Conservation (phyloP, 53 echinoderm and acorn worm species). For the Luidia sarsii region DNA sequence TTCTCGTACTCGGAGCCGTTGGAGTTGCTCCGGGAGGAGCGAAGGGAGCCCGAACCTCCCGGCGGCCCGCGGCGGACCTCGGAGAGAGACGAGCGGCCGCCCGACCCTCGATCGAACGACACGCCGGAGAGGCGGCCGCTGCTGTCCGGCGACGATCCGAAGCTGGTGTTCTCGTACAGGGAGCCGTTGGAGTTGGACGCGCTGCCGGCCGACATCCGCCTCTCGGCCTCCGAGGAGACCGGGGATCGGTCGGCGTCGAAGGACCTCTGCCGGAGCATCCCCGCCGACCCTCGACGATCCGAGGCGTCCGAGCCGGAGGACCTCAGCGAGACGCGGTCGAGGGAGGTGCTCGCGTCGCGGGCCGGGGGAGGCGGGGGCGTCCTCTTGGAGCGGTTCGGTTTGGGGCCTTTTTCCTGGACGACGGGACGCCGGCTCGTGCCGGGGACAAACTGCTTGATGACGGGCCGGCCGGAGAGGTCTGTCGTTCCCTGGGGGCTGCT, state of each 20-base stretch:
- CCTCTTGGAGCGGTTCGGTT: slow-evolving; percentile 9
- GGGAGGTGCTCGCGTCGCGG: slow-evolving; percentile 7
- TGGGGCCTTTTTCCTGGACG: background rate
- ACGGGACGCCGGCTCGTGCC: background rate
- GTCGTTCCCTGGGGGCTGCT: background rate
- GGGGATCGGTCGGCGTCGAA: background rate
- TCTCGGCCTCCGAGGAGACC: background rate
- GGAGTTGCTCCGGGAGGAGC: slow-evolving; percentile 30
- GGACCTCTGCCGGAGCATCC: background rate
- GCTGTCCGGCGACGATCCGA: background rate
- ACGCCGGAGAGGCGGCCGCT: slow-evolving; percentile 3
- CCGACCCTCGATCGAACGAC: background rate
- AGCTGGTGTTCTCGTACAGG: slow-evolving; percentile 36
- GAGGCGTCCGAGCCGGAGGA: slow-evolving; percentile 41
- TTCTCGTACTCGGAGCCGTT: slow-evolving; percentile 44
- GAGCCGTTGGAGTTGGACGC: slow-evolving; percentile 24
- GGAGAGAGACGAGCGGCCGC: background rate
- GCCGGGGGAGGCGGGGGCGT: slow-evolving; percentile 29
- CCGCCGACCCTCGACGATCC: background rate
- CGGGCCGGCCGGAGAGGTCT: background rate
- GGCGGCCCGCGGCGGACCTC: background rate
- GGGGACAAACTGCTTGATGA: background rate
- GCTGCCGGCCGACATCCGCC: background rate
- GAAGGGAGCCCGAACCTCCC: background rate
- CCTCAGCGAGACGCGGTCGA: slow-evolving; percentile 10